phyloP scores from a whole-genome alignment of 2,797 vertebrate species.

The Garrulus glandarius region DNA sequence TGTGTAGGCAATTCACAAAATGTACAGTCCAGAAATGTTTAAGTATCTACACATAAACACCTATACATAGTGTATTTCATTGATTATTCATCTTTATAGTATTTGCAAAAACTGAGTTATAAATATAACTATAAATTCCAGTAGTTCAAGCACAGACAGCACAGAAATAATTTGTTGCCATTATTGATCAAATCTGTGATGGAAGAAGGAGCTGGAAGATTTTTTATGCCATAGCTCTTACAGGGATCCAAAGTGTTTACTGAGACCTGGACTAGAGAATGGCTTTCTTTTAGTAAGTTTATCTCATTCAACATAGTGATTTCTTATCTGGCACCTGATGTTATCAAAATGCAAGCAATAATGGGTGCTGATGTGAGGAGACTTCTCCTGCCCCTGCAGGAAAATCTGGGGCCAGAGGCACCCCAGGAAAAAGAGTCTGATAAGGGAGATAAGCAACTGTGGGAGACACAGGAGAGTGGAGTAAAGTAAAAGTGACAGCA shows the following conservation, averaged over 20 bases:
- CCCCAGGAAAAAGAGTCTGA: neutral
- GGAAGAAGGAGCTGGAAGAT: neutral
- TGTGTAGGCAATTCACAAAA: neutral
- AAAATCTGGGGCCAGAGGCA: neutral
- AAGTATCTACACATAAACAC: neutral
- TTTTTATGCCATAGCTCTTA: neutral
- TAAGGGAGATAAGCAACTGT: neutral
- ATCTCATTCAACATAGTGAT: neutral
- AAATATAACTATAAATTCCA: neutral
- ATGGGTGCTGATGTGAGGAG: neutral
- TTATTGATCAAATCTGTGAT: neutral
- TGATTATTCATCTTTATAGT: neutral
- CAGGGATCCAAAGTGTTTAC: neutral
- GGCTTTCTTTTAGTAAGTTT: neutral
- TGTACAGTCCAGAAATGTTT: neutral
- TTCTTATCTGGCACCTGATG: neutral
- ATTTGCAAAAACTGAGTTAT: neutral
- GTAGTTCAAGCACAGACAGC: neutral
- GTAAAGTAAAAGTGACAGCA: neutral
- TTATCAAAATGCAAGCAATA: neutral
- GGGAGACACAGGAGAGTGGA: neutral
- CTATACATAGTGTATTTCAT: neutral
- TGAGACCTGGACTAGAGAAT: neutral
- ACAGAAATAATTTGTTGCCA: neutral
- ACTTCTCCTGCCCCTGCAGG: neutral